Base-by-base conservation (phyloP, 2,797 vertebrate genomes). In the Poeciliopsis turneri region DNA sequence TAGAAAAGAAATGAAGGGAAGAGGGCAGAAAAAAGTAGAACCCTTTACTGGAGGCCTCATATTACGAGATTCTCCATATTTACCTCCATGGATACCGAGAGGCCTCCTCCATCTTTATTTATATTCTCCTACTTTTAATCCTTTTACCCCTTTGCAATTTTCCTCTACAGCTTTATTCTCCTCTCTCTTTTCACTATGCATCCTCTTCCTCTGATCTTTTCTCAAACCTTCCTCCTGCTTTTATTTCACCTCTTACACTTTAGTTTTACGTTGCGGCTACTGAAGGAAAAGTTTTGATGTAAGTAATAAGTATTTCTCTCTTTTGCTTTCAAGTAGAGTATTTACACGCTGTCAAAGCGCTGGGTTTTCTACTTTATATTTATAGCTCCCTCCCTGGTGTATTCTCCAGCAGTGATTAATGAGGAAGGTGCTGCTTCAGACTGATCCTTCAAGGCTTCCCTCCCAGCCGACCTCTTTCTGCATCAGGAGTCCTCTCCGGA, bases 51-150 rank as follows among this genome's bases (percentile, higher is more conserved):
- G 86, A 83, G 88, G 87, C 88, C 87, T 83, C 68, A 75, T 87
- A 82, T 90, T 82, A 91, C 87, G 77, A 87, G 83, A 88, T 85
- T 86, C 84, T 89, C 76, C 84, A 88, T 89, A 92, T 90, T 87
- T 84, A 86, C 81, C 82, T 86, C 88, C 76, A 79, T 88, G 80
- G 86, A 90, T 75, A 89, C 87, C 53, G 23, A 79, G 78, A 84
- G 47, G 74, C 85, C 81, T 81, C 85, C 81, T 82, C 81, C 81
- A 74, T 76, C 77, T 73, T 72, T 76, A 78, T 57, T 69, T 76
- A 78, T 57, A 53, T 70, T 81, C 73, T 77, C 55, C 39, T 79
- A 64, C 76, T 69, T 51, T 51, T 81, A 75, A 55, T 55, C 57
- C 71, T 45, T 20, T 84, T 75, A 25, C 51, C 68, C 23, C 41